Evolutionary conservation across 2,797 vertebrate species (phyloP), one percentile per base, ranked within the genome.

Genomic region (Neosilurus hyrtlii): DNA sequence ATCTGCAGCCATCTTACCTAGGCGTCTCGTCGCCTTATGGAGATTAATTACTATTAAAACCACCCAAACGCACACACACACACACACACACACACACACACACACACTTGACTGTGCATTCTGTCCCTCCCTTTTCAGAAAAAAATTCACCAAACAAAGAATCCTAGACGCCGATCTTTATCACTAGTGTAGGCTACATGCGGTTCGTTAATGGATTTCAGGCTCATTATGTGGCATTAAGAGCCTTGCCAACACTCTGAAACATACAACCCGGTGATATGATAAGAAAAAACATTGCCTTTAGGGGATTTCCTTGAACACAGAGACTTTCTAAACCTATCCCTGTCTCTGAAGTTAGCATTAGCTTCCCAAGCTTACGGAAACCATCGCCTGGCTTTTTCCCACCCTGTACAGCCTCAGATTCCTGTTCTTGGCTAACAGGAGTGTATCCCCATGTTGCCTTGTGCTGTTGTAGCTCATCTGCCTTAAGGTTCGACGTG

Each of bases 21-120:
- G 92, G 95, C 95, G 95, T 91, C 95, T 95, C 95, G 93, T 90
- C 92, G 94, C 95, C 93, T 98, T 95, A 97, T 97, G 96, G 96
- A 97, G 96, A 98, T 98, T 98, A 98, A 98, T 98, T 98, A 97
- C 95, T 96, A 92, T 94, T 90, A 92, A 94, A 94, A 92, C 92
- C 95, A 94, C 92, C 57, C 87, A 54, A 30, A 51, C 79, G 51
- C 65, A 80, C 54, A 56, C 1, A 9, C 49, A 43, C 67, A 49
- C 83, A 20, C 61, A 76, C 35, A 62, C 76, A 62, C 57, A 7
- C 57, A 1, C 71, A 26, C 71, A 51, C 59, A 56, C 9, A 52
- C 30, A 49, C 86, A 82, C 82, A 73, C 81, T 54, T 57, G 56
- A 54, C 70, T 2, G 66, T 82, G 74, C 79, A 63, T 73, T 82